Conservation (phyloP, 2,797 vertebrate genomes). For the Carcharodon carcharias region DNA sequence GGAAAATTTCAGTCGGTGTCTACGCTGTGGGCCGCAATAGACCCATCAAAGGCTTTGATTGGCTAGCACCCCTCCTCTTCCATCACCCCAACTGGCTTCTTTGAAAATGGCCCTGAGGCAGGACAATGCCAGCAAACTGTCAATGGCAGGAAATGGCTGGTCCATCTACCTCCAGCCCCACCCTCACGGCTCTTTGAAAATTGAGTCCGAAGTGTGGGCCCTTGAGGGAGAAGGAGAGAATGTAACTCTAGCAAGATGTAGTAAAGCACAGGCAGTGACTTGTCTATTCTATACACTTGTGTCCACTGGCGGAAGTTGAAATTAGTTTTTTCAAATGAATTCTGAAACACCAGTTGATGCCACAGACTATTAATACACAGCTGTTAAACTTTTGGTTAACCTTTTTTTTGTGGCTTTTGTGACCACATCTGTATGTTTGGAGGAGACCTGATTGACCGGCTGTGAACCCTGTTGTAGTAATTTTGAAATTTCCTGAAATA, state of each 20-base stretch:
- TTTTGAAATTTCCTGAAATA: background rate
- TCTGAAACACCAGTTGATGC: background rate
- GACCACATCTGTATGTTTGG: background rate
- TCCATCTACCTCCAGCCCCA: background rate
- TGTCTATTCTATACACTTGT: background rate
- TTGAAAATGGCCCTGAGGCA: no score
- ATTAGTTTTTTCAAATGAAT: background rate
- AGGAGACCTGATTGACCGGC: background rate
- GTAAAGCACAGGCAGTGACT: background rate
- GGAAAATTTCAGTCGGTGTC: no score
- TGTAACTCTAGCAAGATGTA: background rate
- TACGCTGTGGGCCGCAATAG: no score
- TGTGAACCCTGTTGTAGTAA: background rate
- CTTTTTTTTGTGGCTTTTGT: background rate
- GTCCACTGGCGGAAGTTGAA: background rate
- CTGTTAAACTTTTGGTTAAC: background rate
- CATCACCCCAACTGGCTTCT: no score
- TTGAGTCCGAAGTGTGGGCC: background rate
- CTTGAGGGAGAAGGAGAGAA: background rate
- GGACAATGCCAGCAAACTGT: no score
- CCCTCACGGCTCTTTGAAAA: background rate
- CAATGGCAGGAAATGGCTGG: background rate
- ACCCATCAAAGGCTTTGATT: no score
- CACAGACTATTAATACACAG: background rate
- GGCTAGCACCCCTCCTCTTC: no score